Base-by-base conservation (phyloP, 1,140 invertebrate genomes). In the Philopotamus ludificatus region DNA sequence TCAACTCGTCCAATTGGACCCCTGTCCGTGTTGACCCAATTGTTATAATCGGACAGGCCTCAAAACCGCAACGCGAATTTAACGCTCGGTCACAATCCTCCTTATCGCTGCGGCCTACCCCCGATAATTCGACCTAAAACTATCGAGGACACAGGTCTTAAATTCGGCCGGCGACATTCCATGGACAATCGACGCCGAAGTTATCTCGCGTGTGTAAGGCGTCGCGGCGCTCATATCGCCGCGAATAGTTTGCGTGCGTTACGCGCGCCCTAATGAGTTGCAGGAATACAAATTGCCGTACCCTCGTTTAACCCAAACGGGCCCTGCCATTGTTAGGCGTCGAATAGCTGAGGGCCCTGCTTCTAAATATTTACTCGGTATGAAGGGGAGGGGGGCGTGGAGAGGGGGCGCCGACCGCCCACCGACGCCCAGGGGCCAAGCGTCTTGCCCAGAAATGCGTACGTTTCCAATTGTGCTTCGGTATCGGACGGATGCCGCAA, bases 211-310 rank as follows among this genome's bases (percentile, higher is more conserved):
- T n/a, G n/a, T n/a, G n/a, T n/a, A n/a, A n/a, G n/a, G n/a, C n/a
- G n/a, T n/a, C n/a, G n/a, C n/a, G n/a, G n/a, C n/a, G 4, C 50
- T 53, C 50, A 53, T 53, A 53, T 53, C 22, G 21, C 22, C 20
- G 41, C 22, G 58, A 60, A 60, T 60, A 49, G 42, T 60, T 60
- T 57, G 54, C 54, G 54, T 21, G 39, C 54, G 54, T 57, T 63
- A 63, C 44, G 49, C 61, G 22, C 23, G 55, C n/a, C 61, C 61
- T 63, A 63, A 63, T 63, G 61, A 63, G 61, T 63, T 63, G 61
- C 41, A 44, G 25, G 50, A 63, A 63, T 63, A 63, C 61, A 63
- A 63, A 63, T 63, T 63, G 61, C 50, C 21, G 50, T 51, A 63
- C 61, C 61, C 61, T 63, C 61, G 61, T 63, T 63, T 63, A 54